These are phyloP conservation scores for Brachyopa scutellaris DNA, from an alignment of 2,888 invertebrate species.

Conservation along the genomic window DNA sequence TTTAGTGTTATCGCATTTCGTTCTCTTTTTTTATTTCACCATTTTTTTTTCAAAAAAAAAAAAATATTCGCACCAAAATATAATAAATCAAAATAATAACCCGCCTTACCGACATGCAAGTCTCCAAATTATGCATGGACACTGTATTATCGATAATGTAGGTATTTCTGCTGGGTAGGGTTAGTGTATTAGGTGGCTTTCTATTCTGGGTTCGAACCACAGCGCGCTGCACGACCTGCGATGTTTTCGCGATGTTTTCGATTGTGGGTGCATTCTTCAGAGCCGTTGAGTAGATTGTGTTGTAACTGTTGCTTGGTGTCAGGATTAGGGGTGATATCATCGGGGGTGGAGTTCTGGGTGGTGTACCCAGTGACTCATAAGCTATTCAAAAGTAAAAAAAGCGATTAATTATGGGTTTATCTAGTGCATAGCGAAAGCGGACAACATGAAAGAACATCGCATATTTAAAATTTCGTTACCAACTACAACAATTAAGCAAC, in stretches of 20 bases:
- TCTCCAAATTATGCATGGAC: conserved; percentile 66
- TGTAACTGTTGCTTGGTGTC: conserved; percentile 58
- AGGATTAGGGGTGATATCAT: conserved; percentile 70
- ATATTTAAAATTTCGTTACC: conserved; percentile 36
- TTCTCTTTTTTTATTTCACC: too few species aligned
- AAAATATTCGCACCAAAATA: too few species aligned
- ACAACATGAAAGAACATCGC: conserved; percentile 59
- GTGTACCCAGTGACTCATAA: conserved; percentile 74
- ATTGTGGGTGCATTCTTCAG: conserved; percentile 21
- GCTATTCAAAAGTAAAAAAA: conserved; percentile 44
- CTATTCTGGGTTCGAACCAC: conserved; percentile 73
- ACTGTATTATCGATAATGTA: conserved; percentile 68
- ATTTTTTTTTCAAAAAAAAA: too few species aligned
- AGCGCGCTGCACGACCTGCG: conserved; percentile 49
- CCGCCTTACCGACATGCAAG: conserved; percentile 48
- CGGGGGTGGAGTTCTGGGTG: conserved; percentile 73
- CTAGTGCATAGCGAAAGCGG: background rate
- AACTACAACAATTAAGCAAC: conserved; percentile 34
- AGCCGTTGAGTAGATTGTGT: conserved; percentile 18
- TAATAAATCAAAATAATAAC: conserved; percentile 14
- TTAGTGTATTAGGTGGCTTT: conserved; percentile 69
- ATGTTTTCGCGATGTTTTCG: conserved; percentile 37
- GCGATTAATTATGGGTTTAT: background rate
- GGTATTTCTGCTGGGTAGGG: conserved; percentile 44
- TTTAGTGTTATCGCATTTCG: too few species aligned